Conservation (phyloP, 2,113 vertebrate species). For the Dasyornis broadbenti region DNA sequence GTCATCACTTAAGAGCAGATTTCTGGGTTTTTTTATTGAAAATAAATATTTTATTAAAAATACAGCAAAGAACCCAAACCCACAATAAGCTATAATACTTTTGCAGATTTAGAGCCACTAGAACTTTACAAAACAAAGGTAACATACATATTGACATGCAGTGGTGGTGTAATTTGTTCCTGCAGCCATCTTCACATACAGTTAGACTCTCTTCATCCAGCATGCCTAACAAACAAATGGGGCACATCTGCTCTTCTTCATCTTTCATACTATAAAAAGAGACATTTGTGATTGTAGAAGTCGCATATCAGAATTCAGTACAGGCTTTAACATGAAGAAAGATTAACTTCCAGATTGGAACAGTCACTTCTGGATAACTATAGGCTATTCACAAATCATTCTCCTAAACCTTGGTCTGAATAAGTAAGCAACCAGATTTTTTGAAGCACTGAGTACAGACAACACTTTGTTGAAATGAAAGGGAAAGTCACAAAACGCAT, state of each 20-base stretch:
- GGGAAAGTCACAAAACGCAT: not conserved
- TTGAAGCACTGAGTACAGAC: not conserved
- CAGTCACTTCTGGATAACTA: not conserved
- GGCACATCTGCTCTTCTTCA: slow-evolving; percentile 92
- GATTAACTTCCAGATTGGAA: not conserved
- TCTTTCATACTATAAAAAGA: slow-evolving; percentile 80
- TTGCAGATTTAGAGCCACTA: not conserved
- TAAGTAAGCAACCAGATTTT: not conserved
- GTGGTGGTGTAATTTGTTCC: slow-evolving; percentile 90
- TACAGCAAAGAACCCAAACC: not conserved
- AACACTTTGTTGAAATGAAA: slow-evolving; percentile 2
- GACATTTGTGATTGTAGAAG: not conserved
- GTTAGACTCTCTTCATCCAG: slow-evolving; percentile 84
- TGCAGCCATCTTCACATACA: slow-evolving; percentile 84
- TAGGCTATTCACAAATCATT: not conserved
- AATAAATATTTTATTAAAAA: not conserved
- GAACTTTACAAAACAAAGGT: not conserved
- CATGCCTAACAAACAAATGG: slow-evolving; percentile 89
- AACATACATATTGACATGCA: slow-evolving; percentile 93
- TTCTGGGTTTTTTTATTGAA: not conserved
- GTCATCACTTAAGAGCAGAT: not conserved
- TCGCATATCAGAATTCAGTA: not conserved
- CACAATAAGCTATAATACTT: not conserved
- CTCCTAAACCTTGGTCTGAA: not conserved
- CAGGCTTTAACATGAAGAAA: not conserved